Percentiles rank a stretch among this genome's conserved stretches.
Evolutionary conservation across 2,888 invertebrate species (phyloP).

Genomic region (Leucoma salicis): DNA sequence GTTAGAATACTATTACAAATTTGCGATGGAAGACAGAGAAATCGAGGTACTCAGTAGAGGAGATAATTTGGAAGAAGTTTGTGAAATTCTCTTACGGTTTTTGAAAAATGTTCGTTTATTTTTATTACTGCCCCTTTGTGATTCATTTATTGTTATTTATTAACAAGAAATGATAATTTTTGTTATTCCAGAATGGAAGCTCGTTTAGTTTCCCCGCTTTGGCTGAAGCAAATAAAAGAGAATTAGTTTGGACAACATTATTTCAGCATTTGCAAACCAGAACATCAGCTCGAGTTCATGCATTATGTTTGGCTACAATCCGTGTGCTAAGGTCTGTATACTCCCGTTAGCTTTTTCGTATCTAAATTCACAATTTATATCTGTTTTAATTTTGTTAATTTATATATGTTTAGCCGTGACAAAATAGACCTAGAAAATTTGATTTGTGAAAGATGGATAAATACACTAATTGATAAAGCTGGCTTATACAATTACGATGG

Average conservation of each 20-base stretch:
- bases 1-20: too few relatives aligned
- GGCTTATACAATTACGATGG: constrained; percentile 78
- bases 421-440: constrained; percentile 86
- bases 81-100: constrained; percentile 50
- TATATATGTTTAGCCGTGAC: constrained; percentile 84
- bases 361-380: too few relatives aligned
- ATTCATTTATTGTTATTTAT: too few relatives aligned
- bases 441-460: constrained; percentile 86
- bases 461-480: constrained; percentile 85
- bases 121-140: too few relatives aligned
- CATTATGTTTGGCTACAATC: constrained; percentile 82
- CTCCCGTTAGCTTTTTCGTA: too few relatives aligned
- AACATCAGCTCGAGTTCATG: constrained; percentile 66
- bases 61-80: constrained; percentile 44
- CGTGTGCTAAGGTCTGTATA: constrained; percentile 84
- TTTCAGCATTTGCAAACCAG: constrained; percentile 81
- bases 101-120: constrained; percentile 50
- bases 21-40: constrained; percentile 61
- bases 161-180: neutral
- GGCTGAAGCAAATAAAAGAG: constrained; percentile 74
- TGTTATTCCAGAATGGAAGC: constrained; percentile 72
- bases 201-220: constrained; percentile 84
- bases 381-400: neutral
- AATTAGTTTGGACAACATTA: constrained; percentile 83
- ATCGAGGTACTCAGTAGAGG: constrained; percentile 52